phyloP scores from a whole-genome alignment of 2,797 vertebrate genomes.

The Enteromius mattozi region DNA sequence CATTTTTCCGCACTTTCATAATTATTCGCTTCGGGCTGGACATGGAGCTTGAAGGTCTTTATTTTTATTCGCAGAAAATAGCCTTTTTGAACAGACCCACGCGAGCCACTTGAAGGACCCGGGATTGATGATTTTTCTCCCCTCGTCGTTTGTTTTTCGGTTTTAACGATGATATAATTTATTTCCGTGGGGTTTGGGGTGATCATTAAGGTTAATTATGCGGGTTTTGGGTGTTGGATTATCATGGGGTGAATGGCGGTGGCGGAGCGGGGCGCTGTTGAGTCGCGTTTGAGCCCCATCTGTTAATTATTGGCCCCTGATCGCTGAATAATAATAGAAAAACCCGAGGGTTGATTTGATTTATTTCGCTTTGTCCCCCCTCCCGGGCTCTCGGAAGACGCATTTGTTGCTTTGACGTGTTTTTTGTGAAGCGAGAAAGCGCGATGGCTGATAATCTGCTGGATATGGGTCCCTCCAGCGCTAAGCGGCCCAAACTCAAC shows the following conservation, averaged over 20 bases:
- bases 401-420: constrained; percentile 33
- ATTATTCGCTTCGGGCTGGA: constrained; percentile 73
- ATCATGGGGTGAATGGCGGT: constrained; percentile 86
- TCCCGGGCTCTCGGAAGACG: constrained; percentile 21
- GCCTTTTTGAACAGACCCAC: constrained; percentile 71
- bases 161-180: constrained; percentile 44
- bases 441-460: constrained; percentile 95
- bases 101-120: constrained; percentile 69
- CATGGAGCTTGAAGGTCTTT: constrained; percentile 72
- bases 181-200: constrained; percentile 42
- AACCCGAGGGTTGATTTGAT: constrained; percentile 44
- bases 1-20: constrained; percentile 72
- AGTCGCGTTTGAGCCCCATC: constrained; percentile 75
- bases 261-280: constrained; percentile 92
- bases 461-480: constrained; percentile 93
- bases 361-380: constrained; percentile 51
- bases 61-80: constrained; percentile 75
- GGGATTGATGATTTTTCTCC: constrained; percentile 53
- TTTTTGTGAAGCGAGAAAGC: constrained; percentile 36
- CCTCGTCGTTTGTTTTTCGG: constrained; percentile 48
- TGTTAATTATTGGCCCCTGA: constrained; percentile 50
- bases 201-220: constrained; percentile 78
- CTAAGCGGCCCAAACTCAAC: constrained; percentile 95
- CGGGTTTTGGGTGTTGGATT: constrained; percentile 84
- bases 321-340: constrained; percentile 51